A percentile compares a stretch with the other conserved stretches of the same genome.
These are phyloP conservation scores for Leuciscus idus DNA, from an alignment of 2,113 vertebrate species.

Conservation along the genomic window DNA sequence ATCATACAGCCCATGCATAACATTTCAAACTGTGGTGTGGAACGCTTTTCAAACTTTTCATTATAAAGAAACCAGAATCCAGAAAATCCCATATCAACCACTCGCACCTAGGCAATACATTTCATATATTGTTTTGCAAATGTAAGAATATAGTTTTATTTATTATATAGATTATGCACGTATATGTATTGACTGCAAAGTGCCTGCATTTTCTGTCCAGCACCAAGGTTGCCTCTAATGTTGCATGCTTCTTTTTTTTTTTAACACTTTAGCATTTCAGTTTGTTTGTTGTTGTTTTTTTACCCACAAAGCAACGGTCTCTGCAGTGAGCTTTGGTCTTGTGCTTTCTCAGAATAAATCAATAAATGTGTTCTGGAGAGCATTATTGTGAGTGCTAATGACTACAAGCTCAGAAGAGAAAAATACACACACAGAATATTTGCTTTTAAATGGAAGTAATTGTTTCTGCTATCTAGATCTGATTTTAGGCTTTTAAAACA, in stretches of 20 bases:
- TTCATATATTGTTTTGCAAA: not conserved
- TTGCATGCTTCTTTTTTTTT: not conserved
- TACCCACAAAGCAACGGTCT: not conserved
- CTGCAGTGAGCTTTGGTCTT: not conserved
- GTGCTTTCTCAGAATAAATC: constrained; percentile 6
- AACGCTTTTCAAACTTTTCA: not conserved
- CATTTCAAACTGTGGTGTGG: not conserved
- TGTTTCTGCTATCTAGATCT: not conserved
- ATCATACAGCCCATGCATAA: not conserved
- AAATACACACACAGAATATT: constrained; percentile 5
- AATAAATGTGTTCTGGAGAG: constrained; percentile 17
- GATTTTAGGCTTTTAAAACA: not conserved
- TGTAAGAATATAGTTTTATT: not conserved
- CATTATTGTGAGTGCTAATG: constrained; percentile 12
- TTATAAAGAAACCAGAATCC: not conserved
- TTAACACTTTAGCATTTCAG: not conserved
- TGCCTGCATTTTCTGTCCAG: not conserved
- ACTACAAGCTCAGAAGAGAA: not conserved
- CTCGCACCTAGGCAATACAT: not conserved
- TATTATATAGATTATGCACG: not conserved
- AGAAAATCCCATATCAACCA: not conserved
- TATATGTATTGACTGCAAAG: not conserved
- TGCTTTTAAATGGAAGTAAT: not conserved
- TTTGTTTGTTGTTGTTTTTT: not conserved
- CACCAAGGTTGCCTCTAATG: not conserved